phyloP scores from a whole-genome alignment of 2,888 invertebrate species.

The Diploptera punctata region DNA sequence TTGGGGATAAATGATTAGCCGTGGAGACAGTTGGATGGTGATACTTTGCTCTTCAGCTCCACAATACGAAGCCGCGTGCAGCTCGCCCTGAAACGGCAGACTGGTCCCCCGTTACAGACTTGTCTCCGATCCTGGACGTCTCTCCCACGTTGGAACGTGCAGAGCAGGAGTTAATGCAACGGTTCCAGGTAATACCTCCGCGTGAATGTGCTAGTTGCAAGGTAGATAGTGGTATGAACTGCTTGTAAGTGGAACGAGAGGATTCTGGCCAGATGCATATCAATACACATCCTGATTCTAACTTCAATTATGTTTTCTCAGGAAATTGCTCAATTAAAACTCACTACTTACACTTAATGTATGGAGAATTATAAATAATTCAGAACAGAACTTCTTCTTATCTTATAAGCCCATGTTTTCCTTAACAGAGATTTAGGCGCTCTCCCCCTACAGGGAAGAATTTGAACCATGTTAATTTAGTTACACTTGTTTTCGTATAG shows the following conservation, averaged over 20 bases:
- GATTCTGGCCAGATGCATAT: slow-evolving; percentile 2
- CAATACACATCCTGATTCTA: no score
- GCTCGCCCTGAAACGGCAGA: slow-evolving; percentile 40
- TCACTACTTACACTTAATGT: no score
- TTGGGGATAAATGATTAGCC: background rate
- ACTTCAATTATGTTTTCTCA: no score
- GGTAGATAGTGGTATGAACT: background rate
- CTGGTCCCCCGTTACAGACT: slow-evolving; percentile 43
- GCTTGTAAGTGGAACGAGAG: background rate
- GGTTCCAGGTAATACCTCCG: slow-evolving; percentile 42
- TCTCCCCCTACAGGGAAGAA: no score
- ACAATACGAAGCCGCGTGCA: slow-evolving; percentile 40
- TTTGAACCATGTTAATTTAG: no score
- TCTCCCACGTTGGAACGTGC: slow-evolving; percentile 43
- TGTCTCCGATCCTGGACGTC: slow-evolving; percentile 43
- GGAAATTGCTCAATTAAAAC: no score
- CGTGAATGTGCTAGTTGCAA: slow-evolving; percentile 1
- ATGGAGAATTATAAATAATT: no score
- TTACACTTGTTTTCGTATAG: no score
- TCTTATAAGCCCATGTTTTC: no score
- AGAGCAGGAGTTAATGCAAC: slow-evolving; percentile 44
- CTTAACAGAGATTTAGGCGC: no score
- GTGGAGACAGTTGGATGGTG: slow-evolving; percentile 34
- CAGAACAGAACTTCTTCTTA: no score
- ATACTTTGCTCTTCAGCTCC: slow-evolving; percentile 41